A percentile compares a stretch with the other conserved stretches of the same genome.
Evolutionary conservation across 2,113 vertebrate genomes (phyloP).

Genomic region (Ammodytes dubius): DNA sequence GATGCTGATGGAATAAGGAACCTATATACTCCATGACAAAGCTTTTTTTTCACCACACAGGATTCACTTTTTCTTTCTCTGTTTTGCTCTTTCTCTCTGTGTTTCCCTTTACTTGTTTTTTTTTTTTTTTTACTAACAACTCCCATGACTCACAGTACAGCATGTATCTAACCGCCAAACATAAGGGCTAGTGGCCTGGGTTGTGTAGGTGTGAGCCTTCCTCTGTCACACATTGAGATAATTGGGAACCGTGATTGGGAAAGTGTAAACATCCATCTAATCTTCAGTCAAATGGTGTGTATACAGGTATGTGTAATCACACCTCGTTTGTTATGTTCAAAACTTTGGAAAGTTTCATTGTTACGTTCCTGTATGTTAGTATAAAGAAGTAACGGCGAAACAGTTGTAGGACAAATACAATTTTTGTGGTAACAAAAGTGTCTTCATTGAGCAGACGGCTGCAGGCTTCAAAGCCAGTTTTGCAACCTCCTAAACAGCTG

Average conservation of each 20-base stretch:
- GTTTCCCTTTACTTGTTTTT: constrained; percentile 2
- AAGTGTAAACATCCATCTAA: constrained; percentile 49
- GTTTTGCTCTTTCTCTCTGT: not conserved
- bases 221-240: constrained; percentile 44
- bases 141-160: constrained; percentile 21
- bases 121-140: not conserved
- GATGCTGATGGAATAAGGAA: constrained; percentile 26
- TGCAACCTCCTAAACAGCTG: constrained; percentile 32
- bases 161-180: constrained; percentile 1
- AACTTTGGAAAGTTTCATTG: constrained; percentile 4
- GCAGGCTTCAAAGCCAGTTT: constrained; percentile 41
- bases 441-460: constrained; percentile 27
- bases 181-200: constrained; percentile 13
- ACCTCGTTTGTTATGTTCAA: constrained; percentile 13
- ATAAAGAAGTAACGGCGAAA: constrained; percentile 24
- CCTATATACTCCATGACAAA: constrained; percentile 26
- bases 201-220: constrained; percentile 42
- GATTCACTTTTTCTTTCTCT: not conserved
- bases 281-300: constrained; percentile 35
- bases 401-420: constrained; percentile 26
- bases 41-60: constrained; percentile 6
- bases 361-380: not conserved
- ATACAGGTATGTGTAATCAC: not conserved
- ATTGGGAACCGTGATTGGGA: constrained; percentile 41
- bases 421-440: constrained; percentile 1